Percentiles rank a stretch among this genome's conserved stretches.
phyloP scores from a whole-genome alignment of 2,113 vertebrate species.

The Seriola dumerili region DNA sequence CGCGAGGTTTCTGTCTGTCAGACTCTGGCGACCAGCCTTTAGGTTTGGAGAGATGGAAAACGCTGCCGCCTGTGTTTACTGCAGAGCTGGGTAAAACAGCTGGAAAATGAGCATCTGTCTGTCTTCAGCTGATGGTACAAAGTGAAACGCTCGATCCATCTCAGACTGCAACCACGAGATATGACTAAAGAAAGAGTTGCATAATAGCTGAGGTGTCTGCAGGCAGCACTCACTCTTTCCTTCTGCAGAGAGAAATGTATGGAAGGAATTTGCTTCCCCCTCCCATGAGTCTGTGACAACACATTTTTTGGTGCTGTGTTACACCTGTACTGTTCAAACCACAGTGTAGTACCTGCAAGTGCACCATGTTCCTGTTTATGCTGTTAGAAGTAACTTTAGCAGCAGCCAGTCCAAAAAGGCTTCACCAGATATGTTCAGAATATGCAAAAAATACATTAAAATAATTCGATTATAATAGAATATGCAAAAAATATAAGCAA shows the following conservation, averaged over 20 bases:
- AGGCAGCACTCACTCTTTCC: background rate
- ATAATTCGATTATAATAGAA: too few species aligned
- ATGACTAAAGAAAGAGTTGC: background rate
- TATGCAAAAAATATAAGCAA: too few species aligned
- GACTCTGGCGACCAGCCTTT: too few species aligned
- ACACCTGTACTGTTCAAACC: too few species aligned
- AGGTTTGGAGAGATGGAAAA: background rate
- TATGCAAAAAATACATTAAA: too few species aligned
- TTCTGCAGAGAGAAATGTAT: background rate
- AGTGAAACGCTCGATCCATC: background rate
- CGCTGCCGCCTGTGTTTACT: background rate
- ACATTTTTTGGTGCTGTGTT: background rate
- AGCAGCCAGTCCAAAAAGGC: background rate
- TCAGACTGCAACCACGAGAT: background rate
- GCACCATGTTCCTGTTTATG: too few species aligned
- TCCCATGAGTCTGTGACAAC: background rate
- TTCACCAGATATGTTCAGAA: too few species aligned
- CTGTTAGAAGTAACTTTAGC: background rate
- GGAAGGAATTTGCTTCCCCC: background rate
- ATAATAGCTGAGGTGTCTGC: background rate
- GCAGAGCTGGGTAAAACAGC: background rate
- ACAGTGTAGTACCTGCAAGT: too few species aligned
- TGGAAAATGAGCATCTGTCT: conserved; percentile 8
- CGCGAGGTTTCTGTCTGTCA: background rate
- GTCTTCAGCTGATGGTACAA: background rate